phyloP scores from a whole-genome alignment of 2,797 vertebrate species.

The Darevskia nairensis region DNA sequence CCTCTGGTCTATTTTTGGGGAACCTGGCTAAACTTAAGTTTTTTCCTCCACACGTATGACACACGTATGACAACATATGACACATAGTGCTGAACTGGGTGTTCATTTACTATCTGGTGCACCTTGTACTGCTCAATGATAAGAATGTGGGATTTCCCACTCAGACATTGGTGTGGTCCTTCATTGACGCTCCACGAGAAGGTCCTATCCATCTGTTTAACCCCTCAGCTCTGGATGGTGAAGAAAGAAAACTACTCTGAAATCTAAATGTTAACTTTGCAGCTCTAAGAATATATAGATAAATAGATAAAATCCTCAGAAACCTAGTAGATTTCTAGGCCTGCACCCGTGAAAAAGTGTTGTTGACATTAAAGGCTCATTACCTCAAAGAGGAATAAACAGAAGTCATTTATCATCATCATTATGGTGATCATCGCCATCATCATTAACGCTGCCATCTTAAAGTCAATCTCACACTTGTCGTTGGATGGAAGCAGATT shows the following conservation, averaged over 20 bases:
- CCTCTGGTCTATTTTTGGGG: too few relatives aligned
- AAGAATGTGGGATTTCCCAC: background rate
- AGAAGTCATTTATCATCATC: conserved; percentile 34
- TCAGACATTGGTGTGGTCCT: background rate
- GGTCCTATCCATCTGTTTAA: background rate
- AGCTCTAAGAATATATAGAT: conserved; percentile 6
- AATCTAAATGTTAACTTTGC: background rate
- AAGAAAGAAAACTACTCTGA: background rate
- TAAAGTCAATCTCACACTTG: conserved; percentile 17
- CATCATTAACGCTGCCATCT: conserved; percentile 13
- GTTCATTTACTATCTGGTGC: background rate
- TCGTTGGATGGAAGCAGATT: conserved; percentile 19
- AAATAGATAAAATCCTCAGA: conserved; percentile 1
- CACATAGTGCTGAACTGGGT: background rate
- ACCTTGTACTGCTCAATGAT: background rate
- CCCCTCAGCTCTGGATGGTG: background rate
- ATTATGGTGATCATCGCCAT: conserved; percentile 15
- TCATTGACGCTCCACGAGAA: background rate
- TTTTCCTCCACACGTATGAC: too few relatives aligned
- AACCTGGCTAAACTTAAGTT: too few relatives aligned
- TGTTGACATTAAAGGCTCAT: conserved; percentile 42
- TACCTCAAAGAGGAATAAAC: conserved; percentile 27
- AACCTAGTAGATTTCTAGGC: conserved; percentile 20
- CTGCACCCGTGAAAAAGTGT: background rate
- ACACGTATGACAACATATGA: too few relatives aligned